phyloP scores from a whole-genome alignment of 53 echinoderm and acorn worm species.

The Actinopyga echinites region DNA sequence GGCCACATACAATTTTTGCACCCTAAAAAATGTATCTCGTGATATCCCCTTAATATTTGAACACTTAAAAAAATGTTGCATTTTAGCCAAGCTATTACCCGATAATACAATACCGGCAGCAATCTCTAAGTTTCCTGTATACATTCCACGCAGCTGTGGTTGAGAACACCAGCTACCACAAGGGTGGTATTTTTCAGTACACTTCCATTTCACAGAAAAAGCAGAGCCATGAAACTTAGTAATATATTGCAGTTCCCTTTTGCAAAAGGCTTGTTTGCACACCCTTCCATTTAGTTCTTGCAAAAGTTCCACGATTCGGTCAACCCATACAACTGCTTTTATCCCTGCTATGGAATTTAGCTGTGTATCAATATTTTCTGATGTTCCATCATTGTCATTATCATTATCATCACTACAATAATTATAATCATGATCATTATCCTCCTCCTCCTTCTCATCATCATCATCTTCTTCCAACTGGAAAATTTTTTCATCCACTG shows the following conservation, averaged over 20 bases:
- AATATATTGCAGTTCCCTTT: background rate
- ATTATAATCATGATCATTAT: background rate
- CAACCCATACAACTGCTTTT: slow-evolving; percentile 7
- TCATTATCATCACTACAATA: background rate
- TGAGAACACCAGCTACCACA: slow-evolving; percentile 6
- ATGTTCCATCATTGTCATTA: background rate
- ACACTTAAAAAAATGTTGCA: background rate
- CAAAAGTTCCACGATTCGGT: background rate
- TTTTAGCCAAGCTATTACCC: background rate
- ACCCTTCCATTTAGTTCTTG: background rate
- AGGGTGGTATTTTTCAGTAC: background rate
- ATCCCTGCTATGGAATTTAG: background rate
- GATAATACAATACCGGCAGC: slow-evolving; percentile 7
- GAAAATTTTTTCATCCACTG: background rate
- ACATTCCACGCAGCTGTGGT: background rate
- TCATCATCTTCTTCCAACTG: background rate
- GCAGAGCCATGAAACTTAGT: slow-evolving; percentile 2
- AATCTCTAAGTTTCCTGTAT: background rate
- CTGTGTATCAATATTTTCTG: background rate
- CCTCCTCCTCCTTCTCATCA: background rate
- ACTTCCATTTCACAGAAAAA: background rate
- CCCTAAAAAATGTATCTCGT: slow-evolving; percentile 7
- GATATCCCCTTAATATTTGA: background rate
- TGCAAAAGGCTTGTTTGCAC: background rate
- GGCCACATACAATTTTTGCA: slow-evolving; percentile 36